phyloP scores from a whole-genome alignment of 2,113 vertebrate species.

The Heterocephalus glaber region DNA sequence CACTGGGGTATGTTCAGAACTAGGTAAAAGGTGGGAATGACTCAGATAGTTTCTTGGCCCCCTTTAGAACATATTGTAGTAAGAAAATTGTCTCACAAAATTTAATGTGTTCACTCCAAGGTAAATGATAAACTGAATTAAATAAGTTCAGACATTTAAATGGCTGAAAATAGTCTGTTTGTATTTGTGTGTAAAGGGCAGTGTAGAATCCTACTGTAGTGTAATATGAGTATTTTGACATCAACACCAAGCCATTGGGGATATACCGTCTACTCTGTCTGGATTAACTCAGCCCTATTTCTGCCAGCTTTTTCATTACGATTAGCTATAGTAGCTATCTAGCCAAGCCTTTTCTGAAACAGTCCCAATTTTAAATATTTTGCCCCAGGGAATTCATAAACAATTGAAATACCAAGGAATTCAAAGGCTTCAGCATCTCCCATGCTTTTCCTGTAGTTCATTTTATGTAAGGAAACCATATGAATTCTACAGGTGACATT shows the following conservation, averaged over 20 bases:
- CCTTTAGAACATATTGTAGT: neutral
- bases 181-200: neutral
- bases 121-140: constrained; percentile 23
- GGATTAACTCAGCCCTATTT: neutral
- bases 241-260: neutral
- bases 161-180: neutral
- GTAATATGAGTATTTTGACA: neutral
- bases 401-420: neutral
- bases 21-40: neutral
- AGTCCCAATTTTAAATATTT: neutral
- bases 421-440: neutral
- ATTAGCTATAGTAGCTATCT: neutral
- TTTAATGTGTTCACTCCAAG: neutral
- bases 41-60: neutral
- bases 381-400: neutral
- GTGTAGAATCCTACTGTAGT: neutral
- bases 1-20: neutral
- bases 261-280: neutral
- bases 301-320: neutral
- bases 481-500: neutral
- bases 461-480: neutral
- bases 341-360: neutral
- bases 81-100: neutral
- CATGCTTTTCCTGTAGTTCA: neutral
- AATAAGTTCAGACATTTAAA: neutral